Percentiles rank a stretch among this genome's conserved stretches.
Evolutionary conservation across 2,888 invertebrate genomes (phyloP).

Genomic region (Margaritifera margaritifera): DNA sequence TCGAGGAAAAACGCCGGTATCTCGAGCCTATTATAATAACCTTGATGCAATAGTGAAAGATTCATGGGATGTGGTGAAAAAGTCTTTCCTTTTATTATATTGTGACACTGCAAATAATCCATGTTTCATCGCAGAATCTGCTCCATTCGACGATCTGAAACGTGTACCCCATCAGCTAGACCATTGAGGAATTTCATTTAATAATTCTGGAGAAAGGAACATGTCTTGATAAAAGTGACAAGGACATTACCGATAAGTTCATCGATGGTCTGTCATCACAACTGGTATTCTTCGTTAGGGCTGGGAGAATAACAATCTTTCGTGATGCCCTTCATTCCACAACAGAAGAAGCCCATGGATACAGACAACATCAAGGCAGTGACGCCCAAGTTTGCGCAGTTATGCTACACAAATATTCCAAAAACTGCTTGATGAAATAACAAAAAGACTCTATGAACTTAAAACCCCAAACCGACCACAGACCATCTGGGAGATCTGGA

Average conservation of each 20-base stretch:
- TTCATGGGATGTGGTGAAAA: slow-evolving; percentile 6
- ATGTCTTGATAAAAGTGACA: slow-evolving; percentile 12
- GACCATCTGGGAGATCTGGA: too few species aligned
- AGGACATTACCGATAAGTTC: slow-evolving; percentile 16
- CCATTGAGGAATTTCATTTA: slow-evolving; percentile 23
- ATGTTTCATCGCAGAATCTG: slow-evolving; percentile 15
- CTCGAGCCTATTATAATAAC: too few species aligned
- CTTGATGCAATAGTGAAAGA: too few species aligned
- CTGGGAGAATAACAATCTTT: slow-evolving; percentile 7
- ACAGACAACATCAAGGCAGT: slow-evolving; percentile 2
- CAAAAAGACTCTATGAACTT: too few species aligned
- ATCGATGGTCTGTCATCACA: slow-evolving; percentile 13
- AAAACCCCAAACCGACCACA: too few species aligned
- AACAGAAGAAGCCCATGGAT: slow-evolving; percentile 24
- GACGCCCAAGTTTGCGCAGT: too few species aligned
- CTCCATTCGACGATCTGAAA: slow-evolving; percentile 11
- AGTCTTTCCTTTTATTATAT: slow-evolving; percentile 3
- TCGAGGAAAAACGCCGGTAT: too few species aligned
- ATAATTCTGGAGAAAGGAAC: slow-evolving; percentile 20
- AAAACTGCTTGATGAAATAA: too few species aligned
- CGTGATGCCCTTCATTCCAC: slow-evolving; percentile 16
- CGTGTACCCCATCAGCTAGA: too few species aligned
- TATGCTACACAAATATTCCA: not conserved
- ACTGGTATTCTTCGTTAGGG: slow-evolving; percentile 22
- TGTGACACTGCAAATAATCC: slow-evolving; percentile 9